Base-by-base conservation (phyloP, 2,888 invertebrate species). In the Clostera curtula region DNA sequence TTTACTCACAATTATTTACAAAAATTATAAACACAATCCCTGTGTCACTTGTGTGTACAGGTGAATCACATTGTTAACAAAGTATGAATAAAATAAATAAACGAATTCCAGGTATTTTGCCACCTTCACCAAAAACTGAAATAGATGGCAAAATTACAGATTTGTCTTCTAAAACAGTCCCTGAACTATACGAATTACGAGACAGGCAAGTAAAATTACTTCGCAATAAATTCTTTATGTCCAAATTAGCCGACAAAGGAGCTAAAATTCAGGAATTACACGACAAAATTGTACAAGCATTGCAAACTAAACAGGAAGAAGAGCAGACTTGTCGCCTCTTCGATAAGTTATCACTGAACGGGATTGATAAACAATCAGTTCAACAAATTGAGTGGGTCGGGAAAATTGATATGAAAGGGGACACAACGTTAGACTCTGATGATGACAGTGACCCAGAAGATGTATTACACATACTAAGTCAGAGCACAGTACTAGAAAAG, bases 301-400 rank as follows among this genome's bases (percentile, higher is more conserved):
- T 89, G n/a, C 60, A 76, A 17, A 56, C 56, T 13, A 85, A 82
- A 39, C 62, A 86, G 40, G 75, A 86, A 31, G 68, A 86, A 18
- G 85, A 87, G 12, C 57, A 79, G 31, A 65, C 87, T 7, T 85
- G 85, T 36, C 52, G 60, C 32, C 61, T 87, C 40, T 58, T 89
- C 2, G 74, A 82, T 10, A 70, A 74, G 29, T 61, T 88, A 31
- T 86, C 80, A 30, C 58, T 89, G 13, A 69, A 58, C 25, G 43
- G 51, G 2, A 56, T 77, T 15, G 77, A 83, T 14, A 83, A 82
- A 47, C 58, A 72, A 22, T 59, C 73, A 3, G 68, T 88, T 29
- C 85, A 84, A 54, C 68, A 86, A 51, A 55, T 89, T 1, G 89
- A 89, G 72, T 89, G 89, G 89, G 77, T 82, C 10, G 84, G 86